These are phyloP conservation scores for Seriola quinqueradiata DNA, from an alignment of 2,113 vertebrate species.

Conservation along the genomic window DNA sequence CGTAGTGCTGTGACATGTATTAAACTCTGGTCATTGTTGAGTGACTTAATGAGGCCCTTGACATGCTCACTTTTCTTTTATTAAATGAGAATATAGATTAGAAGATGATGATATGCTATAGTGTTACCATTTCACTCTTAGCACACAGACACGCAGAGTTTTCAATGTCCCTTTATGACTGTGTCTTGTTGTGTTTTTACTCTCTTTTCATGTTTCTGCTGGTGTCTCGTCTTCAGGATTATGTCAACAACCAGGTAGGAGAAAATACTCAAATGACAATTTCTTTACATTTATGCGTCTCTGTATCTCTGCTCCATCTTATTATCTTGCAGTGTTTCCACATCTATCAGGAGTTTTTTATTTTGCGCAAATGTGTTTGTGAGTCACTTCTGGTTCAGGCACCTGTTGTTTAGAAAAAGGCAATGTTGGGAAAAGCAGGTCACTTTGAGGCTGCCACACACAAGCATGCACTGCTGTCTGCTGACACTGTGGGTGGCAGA, in stretches of 20 bases:
- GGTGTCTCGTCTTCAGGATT: constrained; percentile 51
- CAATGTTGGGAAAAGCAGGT: constrained; percentile 38
- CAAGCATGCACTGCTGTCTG: constrained; percentile 17
- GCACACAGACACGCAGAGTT: not conserved
- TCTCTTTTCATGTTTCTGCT: constrained; percentile 36
- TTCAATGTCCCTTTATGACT: constrained; percentile 2
- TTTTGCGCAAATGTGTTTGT: not conserved
- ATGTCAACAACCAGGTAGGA: constrained; percentile 75
- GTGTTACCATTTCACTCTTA: not conserved
- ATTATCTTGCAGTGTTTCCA: not conserved
- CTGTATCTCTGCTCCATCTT: not conserved
- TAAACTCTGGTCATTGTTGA: constrained; percentile 6
- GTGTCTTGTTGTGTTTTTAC: constrained; percentile 18
- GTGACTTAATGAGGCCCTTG: constrained; percentile 6
- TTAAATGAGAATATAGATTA: constrained; percentile 7
- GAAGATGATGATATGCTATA: not conserved
- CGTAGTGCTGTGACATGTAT: constrained; percentile 4
- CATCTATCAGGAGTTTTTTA: not conserved
- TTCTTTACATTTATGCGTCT: not conserved
- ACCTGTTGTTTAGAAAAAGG: constrained; percentile 67
- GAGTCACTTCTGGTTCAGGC: constrained; percentile 30
- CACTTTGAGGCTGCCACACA: constrained; percentile 57
- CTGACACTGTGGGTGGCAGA: constrained; percentile 65
- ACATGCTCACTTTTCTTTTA: constrained; percentile 1
- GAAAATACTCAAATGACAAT: not conserved